Evolutionary conservation across 2,113 vertebrate genomes (phyloP).

Genomic region (Alosa alosa): DNA sequence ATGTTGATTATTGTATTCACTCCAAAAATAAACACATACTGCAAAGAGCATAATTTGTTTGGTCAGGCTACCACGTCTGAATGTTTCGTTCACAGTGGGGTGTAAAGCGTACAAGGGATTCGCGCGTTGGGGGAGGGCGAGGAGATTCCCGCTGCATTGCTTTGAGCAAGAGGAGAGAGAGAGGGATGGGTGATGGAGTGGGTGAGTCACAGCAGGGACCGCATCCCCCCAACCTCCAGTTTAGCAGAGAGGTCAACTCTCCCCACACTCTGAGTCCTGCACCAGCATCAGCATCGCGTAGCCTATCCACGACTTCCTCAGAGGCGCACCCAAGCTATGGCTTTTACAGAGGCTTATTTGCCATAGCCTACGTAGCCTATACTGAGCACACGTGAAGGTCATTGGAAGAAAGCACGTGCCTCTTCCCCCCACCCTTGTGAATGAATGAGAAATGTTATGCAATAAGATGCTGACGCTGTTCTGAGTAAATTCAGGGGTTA

Average conservation of each 20-base stretch:
- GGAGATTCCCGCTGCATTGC: slow-evolving; percentile 2
- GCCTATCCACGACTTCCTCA: not conserved
- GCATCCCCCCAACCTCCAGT: not conserved
- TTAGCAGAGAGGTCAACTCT: not conserved
- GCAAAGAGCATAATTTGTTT: not conserved
- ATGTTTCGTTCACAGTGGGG: not conserved
- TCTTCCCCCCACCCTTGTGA: not conserved
- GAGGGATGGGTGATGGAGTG: not conserved
- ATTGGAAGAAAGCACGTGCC: not conserved
- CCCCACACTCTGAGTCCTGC: no score
- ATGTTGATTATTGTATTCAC: not conserved
- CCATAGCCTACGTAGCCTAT: not conserved
- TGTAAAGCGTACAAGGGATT: not conserved
- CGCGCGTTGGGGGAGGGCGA: not conserved
- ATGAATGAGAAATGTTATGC: not conserved
- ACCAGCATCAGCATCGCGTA: not conserved
- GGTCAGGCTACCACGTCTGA: not conserved
- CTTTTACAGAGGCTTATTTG: not conserved
- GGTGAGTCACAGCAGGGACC: not conserved
- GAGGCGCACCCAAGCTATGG: not conserved
- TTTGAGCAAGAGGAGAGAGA: not conserved
- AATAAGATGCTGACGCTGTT: not conserved
- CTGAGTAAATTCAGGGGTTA: not conserved
- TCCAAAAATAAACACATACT: not conserved
- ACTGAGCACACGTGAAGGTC: not conserved